Conservation (phyloP, 2,797 vertebrate genomes). For the Melanotaenia pygmaea region DNA sequence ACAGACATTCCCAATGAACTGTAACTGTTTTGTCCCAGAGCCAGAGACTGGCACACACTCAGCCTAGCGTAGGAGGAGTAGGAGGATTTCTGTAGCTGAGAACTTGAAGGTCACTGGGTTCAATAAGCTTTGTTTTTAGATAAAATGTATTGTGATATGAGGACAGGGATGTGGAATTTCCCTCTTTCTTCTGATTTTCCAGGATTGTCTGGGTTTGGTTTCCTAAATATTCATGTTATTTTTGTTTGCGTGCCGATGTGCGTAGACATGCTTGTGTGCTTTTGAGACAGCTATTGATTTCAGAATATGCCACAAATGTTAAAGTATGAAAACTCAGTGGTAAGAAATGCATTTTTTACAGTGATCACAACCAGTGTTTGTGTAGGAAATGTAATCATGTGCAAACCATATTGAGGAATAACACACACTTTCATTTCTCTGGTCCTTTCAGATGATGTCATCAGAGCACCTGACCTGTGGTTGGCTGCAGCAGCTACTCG, state of each 20-base stretch:
- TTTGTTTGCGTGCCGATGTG: conserved; percentile 31
- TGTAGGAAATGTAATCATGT: background rate
- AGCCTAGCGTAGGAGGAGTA: conserved; percentile 5
- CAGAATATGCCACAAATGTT: conserved; percentile 4
- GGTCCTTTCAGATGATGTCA: conserved; percentile 82
- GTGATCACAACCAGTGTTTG: background rate
- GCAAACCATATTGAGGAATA: conserved; percentile 9
- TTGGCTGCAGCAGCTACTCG: conserved; percentile 81
- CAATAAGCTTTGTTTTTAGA: conserved; percentile 48
- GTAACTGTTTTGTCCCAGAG: conserved; percentile 31
- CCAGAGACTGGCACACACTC: conserved; percentile 39
- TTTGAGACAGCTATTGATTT: conserved; percentile 26
- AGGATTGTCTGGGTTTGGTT: conserved; percentile 60
- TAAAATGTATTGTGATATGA: conserved; percentile 55
- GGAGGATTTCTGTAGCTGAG: conserved; percentile 29
- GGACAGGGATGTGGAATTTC: conserved; percentile 45
- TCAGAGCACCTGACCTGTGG: conserved; percentile 71
- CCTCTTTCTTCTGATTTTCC: conserved; percentile 43
- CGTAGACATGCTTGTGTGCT: conserved; percentile 13
- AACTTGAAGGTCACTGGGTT: conserved; percentile 47
- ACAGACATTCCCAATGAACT: conserved; percentile 58
- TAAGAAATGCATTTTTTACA: background rate
- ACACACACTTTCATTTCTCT: conserved; percentile 48
- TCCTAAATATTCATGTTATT: conserved; percentile 43
- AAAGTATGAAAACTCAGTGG: background rate